Evolutionary conservation across 2,797 vertebrate species (phyloP).

Genomic region (Gorsachius magnificus): DNA sequence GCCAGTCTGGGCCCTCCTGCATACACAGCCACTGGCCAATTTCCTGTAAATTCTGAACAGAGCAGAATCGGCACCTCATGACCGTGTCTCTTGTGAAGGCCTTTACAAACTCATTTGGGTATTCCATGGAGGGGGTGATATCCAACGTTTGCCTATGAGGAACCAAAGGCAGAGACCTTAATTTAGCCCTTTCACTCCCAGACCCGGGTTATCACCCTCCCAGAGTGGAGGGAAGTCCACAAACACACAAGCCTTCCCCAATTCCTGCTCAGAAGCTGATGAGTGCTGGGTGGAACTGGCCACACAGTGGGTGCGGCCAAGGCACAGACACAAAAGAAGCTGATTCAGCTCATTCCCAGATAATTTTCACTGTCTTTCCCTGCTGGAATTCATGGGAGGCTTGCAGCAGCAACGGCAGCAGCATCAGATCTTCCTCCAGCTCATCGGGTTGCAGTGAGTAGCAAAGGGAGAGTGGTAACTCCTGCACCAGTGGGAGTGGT

Average conservation of each 20-base stretch:
- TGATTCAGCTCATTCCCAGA: slow-evolving; percentile 64
- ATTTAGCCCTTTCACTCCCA: background rate
- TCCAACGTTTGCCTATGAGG: background rate
- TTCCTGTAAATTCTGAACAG: background rate
- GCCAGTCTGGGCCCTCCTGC: background rate
- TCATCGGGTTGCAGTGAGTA: background rate
- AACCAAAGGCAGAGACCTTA: background rate
- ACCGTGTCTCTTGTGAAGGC: background rate
- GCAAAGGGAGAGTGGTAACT: slow-evolving; percentile 6
- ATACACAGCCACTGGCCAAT: background rate
- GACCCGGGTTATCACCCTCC: fast-evolving
- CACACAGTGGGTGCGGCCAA: slow-evolving; percentile 25
- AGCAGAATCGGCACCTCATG: background rate
- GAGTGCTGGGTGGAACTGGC: slow-evolving; percentile 49
- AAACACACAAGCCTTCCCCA: background rate
- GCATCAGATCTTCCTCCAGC: slow-evolving; percentile 40
- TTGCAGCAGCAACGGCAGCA: background rate
- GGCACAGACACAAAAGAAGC: background rate
- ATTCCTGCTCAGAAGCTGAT: slow-evolving; percentile 8
- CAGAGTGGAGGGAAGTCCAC: background rate
- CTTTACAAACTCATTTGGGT: background rate
- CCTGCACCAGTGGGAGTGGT: slow-evolving; percentile 3
- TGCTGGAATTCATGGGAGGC: slow-evolving; percentile 55
- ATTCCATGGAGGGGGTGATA: background rate
- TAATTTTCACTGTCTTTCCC: slow-evolving; percentile 63